Percentiles rank a stretch among this genome's conserved stretches.
Evolutionary conservation across 2,113 vertebrate species (phyloP).

Genomic region (Chlorodrepanis virens): DNA sequence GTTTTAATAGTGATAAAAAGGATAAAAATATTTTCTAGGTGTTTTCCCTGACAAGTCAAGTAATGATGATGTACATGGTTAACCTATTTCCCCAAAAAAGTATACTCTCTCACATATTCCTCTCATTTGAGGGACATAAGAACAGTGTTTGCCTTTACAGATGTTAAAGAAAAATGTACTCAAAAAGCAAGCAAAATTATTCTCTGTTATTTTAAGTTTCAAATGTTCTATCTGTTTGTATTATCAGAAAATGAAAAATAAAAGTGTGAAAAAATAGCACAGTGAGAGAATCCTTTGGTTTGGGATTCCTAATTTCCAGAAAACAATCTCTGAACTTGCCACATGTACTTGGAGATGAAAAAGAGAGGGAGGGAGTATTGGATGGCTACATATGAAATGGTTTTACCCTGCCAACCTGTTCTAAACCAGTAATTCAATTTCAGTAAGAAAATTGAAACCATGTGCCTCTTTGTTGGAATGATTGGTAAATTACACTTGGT

Average conservation of each 20-base stretch:
- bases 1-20: background rate
- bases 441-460: constrained; percentile 17
- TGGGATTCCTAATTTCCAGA: background rate
- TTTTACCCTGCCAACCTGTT: constrained; percentile 18
- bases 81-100: background rate
- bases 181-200: background rate
- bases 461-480: background rate
- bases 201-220: background rate
- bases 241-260: background rate
- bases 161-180: background rate
- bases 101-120: background rate
- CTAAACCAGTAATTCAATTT: constrained; percentile 21
- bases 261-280: background rate
- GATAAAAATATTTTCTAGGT: background rate
- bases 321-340: background rate
- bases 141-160: background rate
- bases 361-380: background rate
- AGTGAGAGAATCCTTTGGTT: background rate
- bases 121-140: background rate
- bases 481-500: background rate
- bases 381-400: background rate
- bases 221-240: background rate
- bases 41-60: background rate
- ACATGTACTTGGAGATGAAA: background rate
- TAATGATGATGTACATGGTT: rapidly evolving